Evolutionary conservation across 2,113 vertebrate genomes (phyloP).

Genomic region (Hemiscyllium ocellatum): DNA sequence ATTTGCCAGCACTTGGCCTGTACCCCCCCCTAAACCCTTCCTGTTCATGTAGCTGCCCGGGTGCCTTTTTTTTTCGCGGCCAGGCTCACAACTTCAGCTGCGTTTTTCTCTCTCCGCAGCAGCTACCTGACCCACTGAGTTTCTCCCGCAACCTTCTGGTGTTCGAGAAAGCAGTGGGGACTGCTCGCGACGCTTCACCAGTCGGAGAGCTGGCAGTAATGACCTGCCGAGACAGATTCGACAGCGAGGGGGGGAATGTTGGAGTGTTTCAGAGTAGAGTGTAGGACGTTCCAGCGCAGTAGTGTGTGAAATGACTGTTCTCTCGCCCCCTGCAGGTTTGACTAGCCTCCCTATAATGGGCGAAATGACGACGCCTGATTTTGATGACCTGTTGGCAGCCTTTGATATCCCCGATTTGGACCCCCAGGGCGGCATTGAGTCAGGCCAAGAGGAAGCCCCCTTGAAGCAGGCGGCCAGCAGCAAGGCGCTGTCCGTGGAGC

Average conservation of each 20-base stretch:
- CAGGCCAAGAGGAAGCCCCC: conserved; percentile 69
- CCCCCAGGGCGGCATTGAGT: conserved; percentile 84
- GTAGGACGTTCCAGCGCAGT: too few relatives aligned
- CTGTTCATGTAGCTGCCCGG: too few relatives aligned
- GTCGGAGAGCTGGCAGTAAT: background rate
- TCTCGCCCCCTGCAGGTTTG: conserved; percentile 48
- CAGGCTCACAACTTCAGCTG: too few relatives aligned
- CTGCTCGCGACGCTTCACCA: background rate
- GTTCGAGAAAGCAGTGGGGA: background rate
- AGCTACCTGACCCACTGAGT: too few relatives aligned
- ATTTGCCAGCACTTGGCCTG: too few relatives aligned
- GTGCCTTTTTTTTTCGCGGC: too few relatives aligned
- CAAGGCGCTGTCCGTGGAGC: conserved; percentile 44
- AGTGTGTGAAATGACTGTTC: background rate
- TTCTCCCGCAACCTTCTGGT: too few relatives aligned
- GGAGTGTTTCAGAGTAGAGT: too few relatives aligned
- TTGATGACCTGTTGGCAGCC: conserved; percentile 90
- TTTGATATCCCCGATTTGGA: conserved; percentile 98
- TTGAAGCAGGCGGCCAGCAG: conserved; percentile 42
- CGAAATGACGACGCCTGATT: conserved; percentile 98
- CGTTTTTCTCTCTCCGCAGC: too few relatives aligned
- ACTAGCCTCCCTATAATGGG: conserved; percentile 69
- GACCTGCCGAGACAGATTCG: background rate
- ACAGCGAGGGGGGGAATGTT: background rate
- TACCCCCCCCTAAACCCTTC: too few relatives aligned